Base-by-base conservation (phyloP, 1,140 invertebrate species). In the Ceratitis capitata region DNA sequence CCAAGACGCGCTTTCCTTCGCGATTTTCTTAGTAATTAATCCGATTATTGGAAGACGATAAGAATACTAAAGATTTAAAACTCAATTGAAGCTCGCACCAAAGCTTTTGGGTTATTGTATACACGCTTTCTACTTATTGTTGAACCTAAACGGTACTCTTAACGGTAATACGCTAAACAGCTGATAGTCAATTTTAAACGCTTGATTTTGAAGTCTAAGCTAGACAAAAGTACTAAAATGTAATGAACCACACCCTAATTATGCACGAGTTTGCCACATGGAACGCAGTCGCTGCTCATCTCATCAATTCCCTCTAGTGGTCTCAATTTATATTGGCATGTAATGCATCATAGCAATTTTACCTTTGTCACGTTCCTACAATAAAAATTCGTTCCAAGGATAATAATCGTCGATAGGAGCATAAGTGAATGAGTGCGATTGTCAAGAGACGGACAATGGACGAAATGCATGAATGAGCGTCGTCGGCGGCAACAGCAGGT, bases 331-430 rank as follows among this genome's bases (percentile, higher is more conserved):
- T n/a, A 61, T 61, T 16, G 69, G 35, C n/a, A 47, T 78, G 69
- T n/a, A 78, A 78, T 45, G 39, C 39, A 78, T 45, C n/a, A 78
- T 26, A 78, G 69, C 39, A 45, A 78, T 78, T 78, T 78, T 19
- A 39, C 69, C 69, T 78, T 78, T 78, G 69, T 78, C 69, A 78
- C 69, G 69, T 78, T 78, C 69, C 39, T 78, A 19, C 42, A 78
- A 78, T 78, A 78, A 78, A 78, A 78, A 78, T 78, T 45, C 69
- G 69, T 45, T 78, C 39, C 69, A 78, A 78, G 69, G 69, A 78
- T 78, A 42, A 78, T 78, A 78, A 78, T 78, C 35, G 23, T 78
- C 39, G 4, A 45, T 26, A 26, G n/a, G 16, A 45, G 14, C 9
- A 26, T 29, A 16, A 26, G 26, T 61, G 61, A 78, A 42, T 78